These are phyloP conservation scores for Glossophaga mutica DNA, from an alignment of 2,797 vertebrate species.

Conservation along the genomic window DNA sequence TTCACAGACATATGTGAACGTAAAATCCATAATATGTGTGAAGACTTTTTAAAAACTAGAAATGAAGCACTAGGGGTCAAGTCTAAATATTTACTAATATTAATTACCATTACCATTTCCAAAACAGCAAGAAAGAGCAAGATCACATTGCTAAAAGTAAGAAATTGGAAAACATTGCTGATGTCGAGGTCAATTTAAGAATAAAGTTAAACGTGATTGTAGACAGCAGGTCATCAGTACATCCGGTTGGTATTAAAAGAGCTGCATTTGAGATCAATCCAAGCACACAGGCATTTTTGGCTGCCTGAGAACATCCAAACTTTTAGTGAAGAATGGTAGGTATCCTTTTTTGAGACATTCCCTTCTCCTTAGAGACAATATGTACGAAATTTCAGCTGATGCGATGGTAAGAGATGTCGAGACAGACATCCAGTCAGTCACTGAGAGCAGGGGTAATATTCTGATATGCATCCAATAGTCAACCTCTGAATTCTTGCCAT, in stretches of 20 bases:
- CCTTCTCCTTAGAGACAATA: not conserved
- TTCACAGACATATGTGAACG: not conserved
- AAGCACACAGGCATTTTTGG: not conserved
- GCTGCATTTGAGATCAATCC: not conserved
- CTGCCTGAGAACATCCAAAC: slow-evolving; percentile 27
- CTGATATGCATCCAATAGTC: not conserved
- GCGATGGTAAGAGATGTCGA: not conserved
- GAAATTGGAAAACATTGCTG: not conserved
- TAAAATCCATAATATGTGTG: not conserved
- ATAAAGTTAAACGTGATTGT: not conserved
- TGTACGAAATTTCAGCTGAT: not conserved
- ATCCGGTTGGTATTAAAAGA: not conserved
- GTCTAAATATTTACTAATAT: not conserved
- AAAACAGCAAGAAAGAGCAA: not conserved
- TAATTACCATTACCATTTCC: not conserved
- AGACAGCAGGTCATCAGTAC: not conserved
- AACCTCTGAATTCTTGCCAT: not conserved
- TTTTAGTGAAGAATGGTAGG: not conserved
- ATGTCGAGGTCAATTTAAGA: not conserved
- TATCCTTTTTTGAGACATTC: not conserved
- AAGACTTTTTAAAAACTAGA: not conserved
- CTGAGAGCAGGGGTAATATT: not conserved
- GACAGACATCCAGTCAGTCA: not conserved
- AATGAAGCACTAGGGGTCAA: not conserved
- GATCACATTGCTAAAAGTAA: not conserved